Percentiles rank a stretch among this genome's conserved stretches.
phyloP scores from a whole-genome alignment of 2,797 vertebrate species.

The Aselliscus stoliczkanus region DNA sequence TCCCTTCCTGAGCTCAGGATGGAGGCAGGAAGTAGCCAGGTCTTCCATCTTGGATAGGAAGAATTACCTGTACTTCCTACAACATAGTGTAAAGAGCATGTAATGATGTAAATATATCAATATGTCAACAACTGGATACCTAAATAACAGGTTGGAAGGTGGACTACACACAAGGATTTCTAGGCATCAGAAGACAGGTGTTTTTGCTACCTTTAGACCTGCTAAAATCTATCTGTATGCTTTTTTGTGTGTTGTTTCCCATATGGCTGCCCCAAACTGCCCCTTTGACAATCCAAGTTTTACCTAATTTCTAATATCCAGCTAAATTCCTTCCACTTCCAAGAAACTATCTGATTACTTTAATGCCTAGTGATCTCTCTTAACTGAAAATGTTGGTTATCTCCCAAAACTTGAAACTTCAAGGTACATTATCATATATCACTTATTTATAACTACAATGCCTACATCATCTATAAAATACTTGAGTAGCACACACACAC shows the following conservation, averaged over 20 bases:
- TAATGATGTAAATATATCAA: no score
- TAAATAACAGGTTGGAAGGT: neutral
- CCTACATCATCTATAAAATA: neutral
- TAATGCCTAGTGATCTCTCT: neutral
- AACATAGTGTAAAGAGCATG: rapidly evolving
- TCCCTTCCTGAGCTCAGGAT: no score
- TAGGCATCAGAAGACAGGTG: neutral
- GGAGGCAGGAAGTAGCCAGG: neutral
- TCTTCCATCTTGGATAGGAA: neutral
- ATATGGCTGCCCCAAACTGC: neutral
- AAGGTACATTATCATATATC: neutral
- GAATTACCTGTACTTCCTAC: rapidly evolving
- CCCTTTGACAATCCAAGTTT: neutral
- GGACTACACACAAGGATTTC: neutral
- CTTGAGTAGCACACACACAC: neutral
- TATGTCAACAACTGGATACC: no score
- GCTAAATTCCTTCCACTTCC: neutral
- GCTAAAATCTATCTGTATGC: neutral
- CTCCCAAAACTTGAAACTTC: neutral
- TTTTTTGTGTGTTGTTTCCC: neutral
- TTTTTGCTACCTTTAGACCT: neutral
- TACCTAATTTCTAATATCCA: neutral
- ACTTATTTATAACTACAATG: neutral
- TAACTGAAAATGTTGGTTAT: neutral
- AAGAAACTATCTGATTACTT: neutral